Conservation (phyloP, 2,113 vertebrate genomes). For the Ptyas mucosa region DNA sequence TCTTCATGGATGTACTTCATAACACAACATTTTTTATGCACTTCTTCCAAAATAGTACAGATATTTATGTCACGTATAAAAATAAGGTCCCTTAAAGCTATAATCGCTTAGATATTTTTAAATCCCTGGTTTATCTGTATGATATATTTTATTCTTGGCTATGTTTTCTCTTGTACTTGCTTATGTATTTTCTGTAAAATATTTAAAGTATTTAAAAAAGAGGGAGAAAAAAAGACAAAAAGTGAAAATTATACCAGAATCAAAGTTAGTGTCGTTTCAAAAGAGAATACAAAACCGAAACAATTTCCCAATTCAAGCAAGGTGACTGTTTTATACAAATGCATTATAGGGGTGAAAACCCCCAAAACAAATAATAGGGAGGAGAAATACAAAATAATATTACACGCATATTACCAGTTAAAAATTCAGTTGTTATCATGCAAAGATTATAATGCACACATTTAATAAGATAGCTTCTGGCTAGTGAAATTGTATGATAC, state of each 20-base stretch:
- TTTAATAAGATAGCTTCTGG: not conserved
- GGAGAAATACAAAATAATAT: not conserved
- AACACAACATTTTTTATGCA: not conserved
- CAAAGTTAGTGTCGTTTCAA: not conserved
- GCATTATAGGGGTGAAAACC: not conserved
- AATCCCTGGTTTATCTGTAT: not conserved
- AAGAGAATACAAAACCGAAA: not conserved
- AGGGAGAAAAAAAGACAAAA: not conserved
- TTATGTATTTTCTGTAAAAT: not conserved
- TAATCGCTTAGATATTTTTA: not conserved
- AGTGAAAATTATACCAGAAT: not conserved
- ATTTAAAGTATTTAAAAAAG: not conserved
- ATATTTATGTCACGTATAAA: not conserved
- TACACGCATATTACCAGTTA: not conserved
- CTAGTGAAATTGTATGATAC: not conserved
- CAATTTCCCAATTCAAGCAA: not conserved
- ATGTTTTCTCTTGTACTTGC: not conserved
- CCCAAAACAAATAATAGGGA: not conserved
- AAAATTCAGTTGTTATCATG: not conserved
- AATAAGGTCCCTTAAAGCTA: not conserved
- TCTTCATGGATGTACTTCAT: not conserved
- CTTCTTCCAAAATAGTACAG: not conserved
- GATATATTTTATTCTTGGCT: not conserved
- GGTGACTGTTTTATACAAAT: not conserved
- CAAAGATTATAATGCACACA: not conserved